Conservation (phyloP, 2,113 vertebrate genomes). For the Donacobius atricapilla region DNA sequence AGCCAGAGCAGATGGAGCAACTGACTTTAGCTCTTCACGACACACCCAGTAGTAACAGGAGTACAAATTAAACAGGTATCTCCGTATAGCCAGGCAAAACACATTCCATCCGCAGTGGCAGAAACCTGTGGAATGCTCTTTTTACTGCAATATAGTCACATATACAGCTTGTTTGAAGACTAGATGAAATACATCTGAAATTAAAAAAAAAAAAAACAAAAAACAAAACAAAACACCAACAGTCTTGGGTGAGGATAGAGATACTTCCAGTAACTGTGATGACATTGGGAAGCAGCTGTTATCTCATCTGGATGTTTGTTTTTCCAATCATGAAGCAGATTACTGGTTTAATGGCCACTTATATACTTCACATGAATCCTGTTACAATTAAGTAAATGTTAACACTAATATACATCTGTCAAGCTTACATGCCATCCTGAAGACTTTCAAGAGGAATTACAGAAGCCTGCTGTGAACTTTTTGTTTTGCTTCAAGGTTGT, state of each 20-base stretch:
- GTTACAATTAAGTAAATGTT: not conserved
- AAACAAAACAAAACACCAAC: too few relatives aligned
- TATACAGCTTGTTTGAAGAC: not conserved
- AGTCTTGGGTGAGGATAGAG: not conserved
- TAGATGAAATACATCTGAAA: not conserved
- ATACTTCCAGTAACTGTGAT: not conserved
- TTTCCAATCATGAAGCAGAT: not conserved
- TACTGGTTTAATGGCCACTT: not conserved
- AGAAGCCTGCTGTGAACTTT: not conserved
- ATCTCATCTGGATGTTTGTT: not conserved
- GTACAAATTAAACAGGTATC: not conserved
- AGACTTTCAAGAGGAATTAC: not conserved
- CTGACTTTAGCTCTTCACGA: not conserved
- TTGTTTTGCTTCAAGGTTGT: not conserved
- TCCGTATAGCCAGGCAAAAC: not conserved
- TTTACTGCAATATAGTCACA: not conserved
- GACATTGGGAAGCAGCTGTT: not conserved
- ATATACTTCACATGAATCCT: not conserved
- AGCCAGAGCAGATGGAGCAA: not conserved
- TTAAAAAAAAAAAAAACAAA: too few relatives aligned
- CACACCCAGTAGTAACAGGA: not conserved
- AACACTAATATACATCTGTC: not conserved
- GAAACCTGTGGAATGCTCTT: not conserved
- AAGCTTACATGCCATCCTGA: not conserved
- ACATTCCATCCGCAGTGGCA: not conserved